Evolutionary conservation across 2,888 invertebrate genomes (phyloP), one percentile per base, ranked within the genome.

Genomic region (Eledona agricola): DNA sequence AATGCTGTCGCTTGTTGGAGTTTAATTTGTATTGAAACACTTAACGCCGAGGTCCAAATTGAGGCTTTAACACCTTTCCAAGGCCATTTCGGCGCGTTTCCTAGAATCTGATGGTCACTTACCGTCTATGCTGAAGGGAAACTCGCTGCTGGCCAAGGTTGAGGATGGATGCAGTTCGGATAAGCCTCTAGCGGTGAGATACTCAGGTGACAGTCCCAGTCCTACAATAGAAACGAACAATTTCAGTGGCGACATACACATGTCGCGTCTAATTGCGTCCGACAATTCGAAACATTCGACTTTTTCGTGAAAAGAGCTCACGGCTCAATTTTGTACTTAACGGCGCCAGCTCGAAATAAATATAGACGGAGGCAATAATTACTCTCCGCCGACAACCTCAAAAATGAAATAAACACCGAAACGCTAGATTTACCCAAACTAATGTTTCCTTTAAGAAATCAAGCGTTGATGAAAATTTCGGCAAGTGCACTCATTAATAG

Each of bases 111-210:
- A n/a, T n/a, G n/a, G n/a, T 7, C 13, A 75, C 80, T 82, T 79
- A 90, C 91, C 91, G 79, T 96, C 95, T 78, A 95, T 83, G 71
- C 94, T 93, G 71, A 94, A 92, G 60, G 89, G 90, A 67, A 94
- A 89, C 69, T 94, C 94, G 56, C 93, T 89, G 67, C 92, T 93
- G 31, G 93, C 90, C 61, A 89, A 80, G 46, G 88, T 87, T 68
- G 81, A 87, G 50, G 82, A 83, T 54, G 83, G 86, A 72, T 84
- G 82, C 9, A 82, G 67, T 51, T 82, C 82, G 19, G 76, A 72
- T 63, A 80, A 67, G 20, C 78, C 79, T 57, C 83, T 73, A 16
- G 81, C 78, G 55, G 78, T 79, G 66, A 86, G 77, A 72, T 85
- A 86, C 71, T 86, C 86, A 12, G 84, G 77, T 49, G 82, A 81